Conservation (phyloP, 2,888 invertebrate genomes). For the Microchrysa polita region DNA sequence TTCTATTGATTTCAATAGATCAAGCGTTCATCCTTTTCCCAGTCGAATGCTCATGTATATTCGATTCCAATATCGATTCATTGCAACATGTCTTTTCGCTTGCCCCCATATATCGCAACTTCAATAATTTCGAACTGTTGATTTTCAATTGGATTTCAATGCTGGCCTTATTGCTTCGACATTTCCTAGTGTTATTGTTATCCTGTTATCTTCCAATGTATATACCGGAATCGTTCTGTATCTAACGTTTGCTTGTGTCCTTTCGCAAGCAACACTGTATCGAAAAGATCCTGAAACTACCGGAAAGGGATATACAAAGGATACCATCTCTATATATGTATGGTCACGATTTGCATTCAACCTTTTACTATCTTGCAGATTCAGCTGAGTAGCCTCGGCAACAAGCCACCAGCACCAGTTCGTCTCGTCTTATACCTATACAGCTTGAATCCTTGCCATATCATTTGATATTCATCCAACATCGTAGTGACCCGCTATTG, state of each 20-base stretch:
- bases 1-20: no score
- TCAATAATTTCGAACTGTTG: neutral
- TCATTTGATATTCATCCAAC: constrained; percentile 11
- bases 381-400: neutral
- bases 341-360: constrained; percentile 12
- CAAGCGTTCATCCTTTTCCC: no score
- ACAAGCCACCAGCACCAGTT: neutral
- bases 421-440: no score
- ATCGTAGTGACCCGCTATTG: neutral
- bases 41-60: no score
- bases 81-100: no score
- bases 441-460: neutral
- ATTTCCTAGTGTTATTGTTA: neutral
- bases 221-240: neutral
- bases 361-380: neutral
- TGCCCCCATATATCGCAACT: no score
- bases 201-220: neutral
- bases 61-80: no score
- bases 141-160: constrained; percentile 8
- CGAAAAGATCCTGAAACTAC: neutral
- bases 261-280: neutral
- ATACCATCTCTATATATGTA: neutral
- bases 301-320: neutral
- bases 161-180: neutral
- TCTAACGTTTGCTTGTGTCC: neutral